Conservation (phyloP, 2,113 vertebrate species). For the Enhydra lutris region DNA sequence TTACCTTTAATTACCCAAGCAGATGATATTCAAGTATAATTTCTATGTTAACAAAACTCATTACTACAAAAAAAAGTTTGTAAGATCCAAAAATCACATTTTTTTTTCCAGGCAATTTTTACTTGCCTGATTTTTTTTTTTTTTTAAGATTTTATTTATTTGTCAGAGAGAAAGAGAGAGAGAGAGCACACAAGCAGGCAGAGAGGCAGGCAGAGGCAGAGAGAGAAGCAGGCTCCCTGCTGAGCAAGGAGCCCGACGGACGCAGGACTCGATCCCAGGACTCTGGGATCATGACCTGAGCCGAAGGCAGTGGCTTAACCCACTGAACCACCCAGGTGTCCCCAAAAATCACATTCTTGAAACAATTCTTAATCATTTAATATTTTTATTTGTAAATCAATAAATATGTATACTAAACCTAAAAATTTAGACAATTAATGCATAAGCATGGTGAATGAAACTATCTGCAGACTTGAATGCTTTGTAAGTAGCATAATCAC, state of each 20-base stretch:
- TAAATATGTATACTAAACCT: conserved; percentile 24
- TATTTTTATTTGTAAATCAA: conserved; percentile 58
- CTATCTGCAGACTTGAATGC: neutral
- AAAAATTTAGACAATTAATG: conserved; percentile 35
- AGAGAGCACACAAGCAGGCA: too few relatives aligned
- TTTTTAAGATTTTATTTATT: too few relatives aligned
- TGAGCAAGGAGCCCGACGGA: too few relatives aligned
- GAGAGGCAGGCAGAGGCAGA: too few relatives aligned
- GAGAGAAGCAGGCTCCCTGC: too few relatives aligned
- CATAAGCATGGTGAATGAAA: neutral
- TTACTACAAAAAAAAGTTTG: neutral
- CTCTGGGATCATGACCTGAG: too few relatives aligned
- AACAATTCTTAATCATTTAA: conserved; percentile 35
- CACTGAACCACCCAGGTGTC: too few relatives aligned
- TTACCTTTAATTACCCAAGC: neutral
- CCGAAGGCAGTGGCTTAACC: too few relatives aligned
- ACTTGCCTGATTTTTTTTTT: too few relatives aligned
- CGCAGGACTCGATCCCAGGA: too few relatives aligned
- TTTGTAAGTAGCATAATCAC: neutral
- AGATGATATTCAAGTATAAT: neutral
- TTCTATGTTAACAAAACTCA: neutral
- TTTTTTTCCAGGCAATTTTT: too few relatives aligned
- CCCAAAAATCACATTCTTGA: neutral
- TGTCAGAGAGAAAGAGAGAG: too few relatives aligned
- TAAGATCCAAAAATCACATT: conserved; percentile 7